A percentile compares a stretch with the other conserved stretches of the same genome.
phyloP scores from a whole-genome alignment of 2,113 vertebrate species.

The Pungitius pungitius region DNA sequence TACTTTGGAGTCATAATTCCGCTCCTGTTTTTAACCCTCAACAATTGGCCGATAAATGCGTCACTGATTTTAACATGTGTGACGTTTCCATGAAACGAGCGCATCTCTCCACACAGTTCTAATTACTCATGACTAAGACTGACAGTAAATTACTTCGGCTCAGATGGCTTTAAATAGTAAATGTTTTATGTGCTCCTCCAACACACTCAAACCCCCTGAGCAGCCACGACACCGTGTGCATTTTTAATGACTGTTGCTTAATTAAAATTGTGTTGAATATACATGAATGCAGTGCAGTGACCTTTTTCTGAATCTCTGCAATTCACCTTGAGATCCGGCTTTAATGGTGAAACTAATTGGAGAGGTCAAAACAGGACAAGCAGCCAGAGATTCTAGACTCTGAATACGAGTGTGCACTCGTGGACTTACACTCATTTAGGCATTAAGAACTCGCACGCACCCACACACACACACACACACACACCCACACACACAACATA shows the following conservation, averaged over 20 bases:
- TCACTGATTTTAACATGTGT: neutral
- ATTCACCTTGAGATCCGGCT: conserved; percentile 68
- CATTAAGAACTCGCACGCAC: neutral
- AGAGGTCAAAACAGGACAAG: conserved; percentile 57
- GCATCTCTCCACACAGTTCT: conserved; percentile 17
- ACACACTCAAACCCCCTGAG: conserved; percentile 55
- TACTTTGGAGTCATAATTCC: neutral
- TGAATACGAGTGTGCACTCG: neutral
- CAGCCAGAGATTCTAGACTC: conserved; percentile 30
- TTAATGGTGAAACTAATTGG: conserved; percentile 66
- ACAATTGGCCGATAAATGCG: neutral
- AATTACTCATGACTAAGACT: conserved; percentile 1
- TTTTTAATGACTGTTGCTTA: conserved; percentile 67
- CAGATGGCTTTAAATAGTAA: conserved; percentile 54
- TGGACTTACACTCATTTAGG: neutral
- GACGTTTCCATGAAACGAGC: neutral
- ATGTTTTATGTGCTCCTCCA: conserved; percentile 64
- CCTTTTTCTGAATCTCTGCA: conserved; percentile 60
- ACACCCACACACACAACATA: conserved; percentile 9
- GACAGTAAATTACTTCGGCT: conserved; percentile 54
- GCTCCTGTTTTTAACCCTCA: conserved; percentile 9
- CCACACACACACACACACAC: neutral
- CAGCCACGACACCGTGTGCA: conserved; percentile 55
- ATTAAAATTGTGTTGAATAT: conserved; percentile 72
- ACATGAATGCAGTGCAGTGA: conserved; percentile 66